Evolutionary conservation across 2,113 vertebrate genomes (phyloP).

Genomic region (Paramormyrops kingsleyae): DNA sequence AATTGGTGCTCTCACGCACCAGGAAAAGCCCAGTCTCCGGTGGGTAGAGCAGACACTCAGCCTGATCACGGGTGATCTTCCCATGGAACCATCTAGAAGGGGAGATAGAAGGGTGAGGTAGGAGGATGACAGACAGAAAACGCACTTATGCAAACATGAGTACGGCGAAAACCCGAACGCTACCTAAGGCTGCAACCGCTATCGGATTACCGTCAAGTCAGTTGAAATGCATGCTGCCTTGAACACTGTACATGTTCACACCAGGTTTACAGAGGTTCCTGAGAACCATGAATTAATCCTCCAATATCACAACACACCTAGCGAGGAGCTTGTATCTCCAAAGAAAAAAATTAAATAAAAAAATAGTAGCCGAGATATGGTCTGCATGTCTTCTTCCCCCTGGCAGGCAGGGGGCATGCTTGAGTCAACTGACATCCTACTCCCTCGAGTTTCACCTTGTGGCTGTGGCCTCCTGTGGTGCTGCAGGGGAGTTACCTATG

Average conservation of each 20-base stretch:
- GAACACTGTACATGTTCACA: not conserved
- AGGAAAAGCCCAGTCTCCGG: constrained; percentile 86
- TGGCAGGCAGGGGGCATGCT: not conserved
- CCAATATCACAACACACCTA: not conserved
- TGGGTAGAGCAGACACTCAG: constrained; percentile 76
- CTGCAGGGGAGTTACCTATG: not conserved
- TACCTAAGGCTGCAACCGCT: not conserved
- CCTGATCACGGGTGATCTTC: constrained; percentile 90
- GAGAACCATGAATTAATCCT: not conserved
- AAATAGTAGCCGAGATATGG: not conserved
- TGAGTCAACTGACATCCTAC: not conserved
- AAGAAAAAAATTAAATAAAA: not conserved
- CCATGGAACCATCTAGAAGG: constrained; percentile 89
- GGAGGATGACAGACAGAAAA: not conserved
- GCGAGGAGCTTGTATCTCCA: not conserved
- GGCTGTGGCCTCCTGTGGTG: not conserved
- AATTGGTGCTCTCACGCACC: constrained; percentile 98
- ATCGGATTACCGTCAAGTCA: not conserved
- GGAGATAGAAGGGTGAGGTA: not conserved
- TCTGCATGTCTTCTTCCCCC: not conserved
- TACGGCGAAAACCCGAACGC: not conserved
- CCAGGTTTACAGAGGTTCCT: not conserved
- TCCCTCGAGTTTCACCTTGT: not conserved
- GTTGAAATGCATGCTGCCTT: not conserved
- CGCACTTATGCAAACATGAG: not conserved